Percentiles rank a stretch among this genome's conserved stretches.
Conservation (phyloP, 2,888 invertebrate species). For the Biston betularia region DNA sequence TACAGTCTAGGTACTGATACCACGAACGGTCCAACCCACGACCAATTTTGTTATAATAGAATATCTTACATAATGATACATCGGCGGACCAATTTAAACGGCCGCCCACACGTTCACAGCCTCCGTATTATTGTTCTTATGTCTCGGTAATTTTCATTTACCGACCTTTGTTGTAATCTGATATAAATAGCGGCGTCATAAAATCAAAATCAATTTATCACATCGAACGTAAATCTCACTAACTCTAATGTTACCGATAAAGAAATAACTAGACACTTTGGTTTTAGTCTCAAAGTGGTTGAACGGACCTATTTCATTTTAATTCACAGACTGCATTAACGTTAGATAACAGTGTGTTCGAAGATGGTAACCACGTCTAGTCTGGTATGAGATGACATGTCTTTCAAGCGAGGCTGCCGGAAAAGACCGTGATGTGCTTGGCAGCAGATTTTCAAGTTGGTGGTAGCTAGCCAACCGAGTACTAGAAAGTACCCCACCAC, state of each 20-base stretch:
- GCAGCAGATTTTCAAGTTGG: too few species aligned
- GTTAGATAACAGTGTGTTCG: too few species aligned
- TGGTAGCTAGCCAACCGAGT: too few species aligned
- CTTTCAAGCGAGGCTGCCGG: too few species aligned
- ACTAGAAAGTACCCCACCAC: background rate
- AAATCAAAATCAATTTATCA: background rate
- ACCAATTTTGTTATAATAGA: conserved; percentile 50
- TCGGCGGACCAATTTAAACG: conserved; percentile 59
- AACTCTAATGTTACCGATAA: too few species aligned
- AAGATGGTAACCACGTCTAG: too few species aligned
- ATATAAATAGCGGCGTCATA: background rate
- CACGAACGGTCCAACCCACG: conserved; percentile 53
- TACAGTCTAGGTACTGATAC: background rate
- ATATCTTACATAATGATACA: conserved; percentile 57
- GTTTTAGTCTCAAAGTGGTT: too few species aligned
- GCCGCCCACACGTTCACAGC: conserved; percentile 58
- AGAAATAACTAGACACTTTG: too few species aligned
- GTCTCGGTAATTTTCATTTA: conserved; percentile 40
- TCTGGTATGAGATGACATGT: too few species aligned
- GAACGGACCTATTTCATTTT: too few species aligned
- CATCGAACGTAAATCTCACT: background rate
- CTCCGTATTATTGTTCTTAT: conserved; percentile 26
- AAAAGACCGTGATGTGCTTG: too few species aligned
- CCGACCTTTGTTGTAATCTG: conserved; percentile 28
- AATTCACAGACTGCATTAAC: too few species aligned